Percentiles rank a stretch among this genome's conserved stretches.
Conservation (phyloP, 2,797 vertebrate genomes). For the Gallirallus australis region DNA sequence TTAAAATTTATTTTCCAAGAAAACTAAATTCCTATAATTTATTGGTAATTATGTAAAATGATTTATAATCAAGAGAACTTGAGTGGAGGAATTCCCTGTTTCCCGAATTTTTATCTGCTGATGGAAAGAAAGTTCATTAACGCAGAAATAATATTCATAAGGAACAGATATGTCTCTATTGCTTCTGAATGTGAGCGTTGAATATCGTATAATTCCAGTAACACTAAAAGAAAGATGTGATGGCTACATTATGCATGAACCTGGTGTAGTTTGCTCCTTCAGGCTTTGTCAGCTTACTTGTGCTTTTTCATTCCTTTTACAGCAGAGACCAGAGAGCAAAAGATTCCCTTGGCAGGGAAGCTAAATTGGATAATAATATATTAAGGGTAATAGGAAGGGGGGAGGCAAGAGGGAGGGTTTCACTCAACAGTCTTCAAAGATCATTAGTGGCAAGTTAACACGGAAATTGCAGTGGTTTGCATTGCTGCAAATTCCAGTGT, state of each 20-base stretch:
- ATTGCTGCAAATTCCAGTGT: not conserved
- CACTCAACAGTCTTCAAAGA: not conserved
- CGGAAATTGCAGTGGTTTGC: not conserved
- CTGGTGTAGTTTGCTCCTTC: conserved; percentile 4
- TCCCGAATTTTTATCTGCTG: not conserved
- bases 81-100: not conserved
- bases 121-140: conserved; percentile 19
- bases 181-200: not conserved
- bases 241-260: conserved; percentile 64
- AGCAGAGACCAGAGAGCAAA: conserved; percentile 44
- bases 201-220: conserved; percentile 25
- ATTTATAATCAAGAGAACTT: not conserved
- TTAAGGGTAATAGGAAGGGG: not conserved
- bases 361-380: conserved; percentile 47
- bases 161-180: conserved; percentile 23
- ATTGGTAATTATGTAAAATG: not conserved
- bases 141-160: not conserved
- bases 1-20: conserved; percentile 1
- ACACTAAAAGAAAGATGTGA: conserved; percentile 51
- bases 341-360: conserved; percentile 26
- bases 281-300: conserved; percentile 47
- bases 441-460: conserved; percentile 20
- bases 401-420: not conserved
- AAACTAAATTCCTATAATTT: not conserved
- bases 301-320: conserved; percentile 36